These are phyloP conservation scores for Parnassius smintheus DNA, from an alignment of 2,888 invertebrate genomes.

Conservation along the genomic window DNA sequence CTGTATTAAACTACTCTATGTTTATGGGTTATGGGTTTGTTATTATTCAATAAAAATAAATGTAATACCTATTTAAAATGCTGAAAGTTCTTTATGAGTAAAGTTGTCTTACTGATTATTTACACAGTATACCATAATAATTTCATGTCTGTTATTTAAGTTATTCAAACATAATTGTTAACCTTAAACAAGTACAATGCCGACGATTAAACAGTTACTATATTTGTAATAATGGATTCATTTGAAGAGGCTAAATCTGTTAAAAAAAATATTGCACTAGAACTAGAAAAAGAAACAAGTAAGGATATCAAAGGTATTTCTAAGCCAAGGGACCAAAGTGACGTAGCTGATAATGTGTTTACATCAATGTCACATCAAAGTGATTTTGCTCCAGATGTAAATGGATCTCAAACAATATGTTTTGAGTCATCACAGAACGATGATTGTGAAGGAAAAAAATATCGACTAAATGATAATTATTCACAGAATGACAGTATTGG, in stretches of 20 bases:
- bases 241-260: conserved; percentile 51
- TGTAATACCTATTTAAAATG: too few species aligned
- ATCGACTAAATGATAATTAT: conserved; percentile 40
- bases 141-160: background rate
- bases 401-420: conserved; percentile 46
- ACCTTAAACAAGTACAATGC: conserved; percentile 72
- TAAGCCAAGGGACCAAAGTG: conserved; percentile 46
- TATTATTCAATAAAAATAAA: conserved; percentile 17
- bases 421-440: conserved; percentile 33
- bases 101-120: too few species aligned
- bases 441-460: conserved; percentile 42
- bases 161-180: conserved; percentile 35
- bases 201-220: conserved; percentile 54
- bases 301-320: conserved; percentile 45
- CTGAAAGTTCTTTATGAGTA: too few species aligned
- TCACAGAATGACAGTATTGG: conserved; percentile 42
- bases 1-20: too few species aligned
- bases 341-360: conserved; percentile 57
- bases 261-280: conserved; percentile 48
- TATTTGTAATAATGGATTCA: conserved; percentile 67
- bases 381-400: conserved; percentile 46
- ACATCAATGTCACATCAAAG: conserved; percentile 55
- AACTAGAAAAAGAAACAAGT: conserved; percentile 51
- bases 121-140: background rate
- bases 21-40: conserved; percentile 17